Base-by-base conservation (phyloP, 2,113 vertebrate species). In the Phainopepla nitens region DNA sequence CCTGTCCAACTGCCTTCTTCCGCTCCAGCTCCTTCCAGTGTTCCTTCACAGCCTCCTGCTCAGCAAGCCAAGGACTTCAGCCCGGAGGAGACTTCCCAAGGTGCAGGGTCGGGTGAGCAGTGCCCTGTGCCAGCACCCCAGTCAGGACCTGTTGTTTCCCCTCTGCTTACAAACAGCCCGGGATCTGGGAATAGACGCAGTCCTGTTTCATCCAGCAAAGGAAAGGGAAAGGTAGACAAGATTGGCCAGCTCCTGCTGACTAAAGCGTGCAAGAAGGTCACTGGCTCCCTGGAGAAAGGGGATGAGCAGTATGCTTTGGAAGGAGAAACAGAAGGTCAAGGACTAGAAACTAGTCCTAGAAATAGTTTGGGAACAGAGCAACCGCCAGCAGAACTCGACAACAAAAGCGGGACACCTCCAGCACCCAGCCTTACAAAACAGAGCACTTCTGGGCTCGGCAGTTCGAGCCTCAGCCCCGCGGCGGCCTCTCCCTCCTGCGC, bases 141-240 rank as follows among this genome's bases (percentile, higher is more conserved):
- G 94, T 87, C 98, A n/a, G 96, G 98, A 31, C 92, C 98, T 29
- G 94, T 98, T 21, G 96, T 97, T 57, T 98, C 99, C 66, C 97
- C 98, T 56, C 98, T 99, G 75, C 97, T 98, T n/a, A 98, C 98
- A 7, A 98, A 98, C 58, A 99, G 98, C 91, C 98, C 99, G 21
- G 98, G 98, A 10, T 95, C 98, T 73, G 97, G 97, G 78, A 97
- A 98, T 31, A 97, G 98, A 16, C 99, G 98, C 97, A 99, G 98
- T 93, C 98, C 99, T 42, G 96, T 99, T 69, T 98, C 98, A 33
- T 98, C 98, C 12, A 96, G 97, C 92, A 98, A 98, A 69, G 98
- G 98, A 27, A 98, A 98, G 94, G 97, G 98, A 44, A 98, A 98
- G 87, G 95, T 98, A 93, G 97, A 97, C 97, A 99, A 99, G 96